Conservation (phyloP, 2,113 vertebrate species). For the Prietella phreatophila region DNA sequence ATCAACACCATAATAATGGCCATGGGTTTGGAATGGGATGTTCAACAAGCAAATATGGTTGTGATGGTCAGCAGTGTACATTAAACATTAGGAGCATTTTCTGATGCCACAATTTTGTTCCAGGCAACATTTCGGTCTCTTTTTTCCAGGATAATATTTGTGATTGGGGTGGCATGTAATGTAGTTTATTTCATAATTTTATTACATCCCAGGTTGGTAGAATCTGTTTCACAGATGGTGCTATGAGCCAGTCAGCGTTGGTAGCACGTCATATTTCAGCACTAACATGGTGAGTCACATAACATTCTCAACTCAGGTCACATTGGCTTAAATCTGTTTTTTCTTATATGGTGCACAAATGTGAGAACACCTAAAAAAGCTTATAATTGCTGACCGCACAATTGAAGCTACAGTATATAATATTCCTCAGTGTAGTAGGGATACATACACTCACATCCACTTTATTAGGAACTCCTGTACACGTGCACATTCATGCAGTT, state of each 20-base stretch:
- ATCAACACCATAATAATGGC: neutral
- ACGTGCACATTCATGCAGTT: neutral
- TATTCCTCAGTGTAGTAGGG: neutral
- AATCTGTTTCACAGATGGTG: constrained; percentile 9
- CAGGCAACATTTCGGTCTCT: neutral
- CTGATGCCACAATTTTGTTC: neutral
- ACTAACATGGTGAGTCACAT: neutral
- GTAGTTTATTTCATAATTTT: neutral
- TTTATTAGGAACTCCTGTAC: neutral
- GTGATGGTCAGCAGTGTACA: neutral
- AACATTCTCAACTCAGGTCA: neutral
- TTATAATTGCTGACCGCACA: neutral
- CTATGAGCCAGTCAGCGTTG: neutral
- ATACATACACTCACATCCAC: neutral
- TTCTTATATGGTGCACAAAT: neutral
- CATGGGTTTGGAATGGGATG: neutral
- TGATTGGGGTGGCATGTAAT: neutral
- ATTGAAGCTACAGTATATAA: neutral
- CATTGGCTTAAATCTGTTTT: neutral
- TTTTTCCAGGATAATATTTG: neutral
- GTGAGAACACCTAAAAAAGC: neutral
- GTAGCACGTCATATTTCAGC: neutral
- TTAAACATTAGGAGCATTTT: neutral
- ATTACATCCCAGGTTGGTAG: neutral
- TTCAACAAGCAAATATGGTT: neutral